Percentiles rank a stretch among this genome's conserved stretches.
Conservation (phyloP, 2,797 vertebrate species). For the Rallus crepitans region DNA sequence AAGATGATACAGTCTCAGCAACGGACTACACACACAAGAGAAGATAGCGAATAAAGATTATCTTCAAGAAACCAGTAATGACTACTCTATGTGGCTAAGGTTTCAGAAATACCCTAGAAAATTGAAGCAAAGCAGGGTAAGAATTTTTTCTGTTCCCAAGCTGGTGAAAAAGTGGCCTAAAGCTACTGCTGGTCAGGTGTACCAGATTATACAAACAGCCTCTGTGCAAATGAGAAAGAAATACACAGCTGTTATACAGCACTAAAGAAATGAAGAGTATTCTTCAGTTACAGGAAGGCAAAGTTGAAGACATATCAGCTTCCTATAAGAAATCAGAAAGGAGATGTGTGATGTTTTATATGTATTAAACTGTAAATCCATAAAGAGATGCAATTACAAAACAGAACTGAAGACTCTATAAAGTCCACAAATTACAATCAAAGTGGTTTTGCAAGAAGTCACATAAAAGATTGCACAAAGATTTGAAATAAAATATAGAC, state of each 20-base stretch:
- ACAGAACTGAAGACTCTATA: background rate
- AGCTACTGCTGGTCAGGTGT: background rate
- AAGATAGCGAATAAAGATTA: background rate
- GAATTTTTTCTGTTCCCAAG: background rate
- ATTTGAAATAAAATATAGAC: constrained; percentile 5
- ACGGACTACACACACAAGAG: background rate
- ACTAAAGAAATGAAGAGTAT: background rate
- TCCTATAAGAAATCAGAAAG: background rate
- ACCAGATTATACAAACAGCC: background rate
- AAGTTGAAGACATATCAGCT: background rate
- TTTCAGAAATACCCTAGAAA: background rate
- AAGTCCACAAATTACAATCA: background rate
- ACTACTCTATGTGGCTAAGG: background rate
- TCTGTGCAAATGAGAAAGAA: background rate
- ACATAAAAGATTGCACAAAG: background rate
- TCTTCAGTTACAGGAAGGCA: background rate
- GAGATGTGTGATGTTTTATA: background rate
- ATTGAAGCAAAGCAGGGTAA: background rate
- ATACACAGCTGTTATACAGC: background rate
- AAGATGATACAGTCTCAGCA: background rate
- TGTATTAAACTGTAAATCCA: background rate
- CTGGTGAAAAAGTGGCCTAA: background rate
- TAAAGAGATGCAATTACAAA: background rate
- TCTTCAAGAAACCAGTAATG: background rate
- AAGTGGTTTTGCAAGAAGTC: background rate